Conservation (phyloP, 2,888 invertebrate genomes). For the Leucozona laternaria region DNA sequence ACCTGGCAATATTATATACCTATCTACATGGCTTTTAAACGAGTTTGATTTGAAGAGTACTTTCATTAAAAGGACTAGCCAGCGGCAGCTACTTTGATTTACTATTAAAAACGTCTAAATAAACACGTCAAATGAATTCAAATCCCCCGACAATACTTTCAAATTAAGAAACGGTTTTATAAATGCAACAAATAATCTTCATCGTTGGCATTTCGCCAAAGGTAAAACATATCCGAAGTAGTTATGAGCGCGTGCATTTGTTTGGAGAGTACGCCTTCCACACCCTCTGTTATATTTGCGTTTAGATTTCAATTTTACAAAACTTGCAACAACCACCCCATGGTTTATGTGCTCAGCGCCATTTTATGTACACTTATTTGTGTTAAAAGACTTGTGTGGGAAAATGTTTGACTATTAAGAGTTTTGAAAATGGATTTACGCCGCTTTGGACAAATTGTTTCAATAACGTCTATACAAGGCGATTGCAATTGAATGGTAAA, state of each 20-base stretch:
- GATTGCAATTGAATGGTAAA: neutral
- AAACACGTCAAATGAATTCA: conserved; percentile 59
- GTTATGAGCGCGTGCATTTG: conserved; percentile 70
- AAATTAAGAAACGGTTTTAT: conserved; percentile 66
- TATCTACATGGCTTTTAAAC: neutral
- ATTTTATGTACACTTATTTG: conserved; percentile 43
- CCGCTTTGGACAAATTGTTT: conserved; percentile 70
- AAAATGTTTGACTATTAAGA: conserved; percentile 68
- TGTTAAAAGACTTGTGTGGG: conserved; percentile 36
- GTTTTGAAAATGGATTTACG: conserved; percentile 69
- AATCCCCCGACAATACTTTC: conserved; percentile 72
- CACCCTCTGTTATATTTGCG: conserved; percentile 69
- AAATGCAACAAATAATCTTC: conserved; percentile 69
- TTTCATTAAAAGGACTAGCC: conserved; percentile 31
- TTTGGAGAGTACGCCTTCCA: conserved; percentile 71
- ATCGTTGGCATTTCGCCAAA: conserved; percentile 66
- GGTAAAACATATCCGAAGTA: conserved; percentile 66
- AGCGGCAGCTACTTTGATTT: conserved; percentile 57
- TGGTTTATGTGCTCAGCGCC: conserved; percentile 50
- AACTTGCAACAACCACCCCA: conserved; percentile 69
- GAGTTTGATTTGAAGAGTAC: conserved; percentile 3
- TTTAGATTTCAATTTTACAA: conserved; percentile 71
- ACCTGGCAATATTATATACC: neutral
- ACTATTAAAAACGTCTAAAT: conserved; percentile 69
- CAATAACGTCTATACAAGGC: conserved; percentile 47